Percentiles rank a stretch among this genome's conserved stretches.
These are phyloP conservation scores for Alloplasta piceator DNA, from an alignment of 2,888 invertebrate species.

Conservation along the genomic window DNA sequence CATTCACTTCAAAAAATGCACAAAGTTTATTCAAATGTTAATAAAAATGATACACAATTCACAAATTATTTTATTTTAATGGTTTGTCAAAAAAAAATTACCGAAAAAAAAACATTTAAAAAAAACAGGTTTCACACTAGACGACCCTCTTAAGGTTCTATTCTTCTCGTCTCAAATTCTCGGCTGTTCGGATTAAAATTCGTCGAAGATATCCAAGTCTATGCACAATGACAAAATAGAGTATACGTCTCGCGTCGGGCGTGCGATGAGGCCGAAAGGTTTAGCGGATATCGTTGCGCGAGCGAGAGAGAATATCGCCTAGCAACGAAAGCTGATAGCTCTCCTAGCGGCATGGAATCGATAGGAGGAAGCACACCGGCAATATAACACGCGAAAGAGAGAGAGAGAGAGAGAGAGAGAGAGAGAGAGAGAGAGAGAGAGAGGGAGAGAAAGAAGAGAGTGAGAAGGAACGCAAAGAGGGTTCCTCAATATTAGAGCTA, in stretches of 20 bases:
- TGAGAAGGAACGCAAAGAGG: background rate
- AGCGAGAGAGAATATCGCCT: conserved; percentile 77
- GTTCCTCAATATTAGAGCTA: conserved; percentile 22
- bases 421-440: background rate
- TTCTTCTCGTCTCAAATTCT: no score
- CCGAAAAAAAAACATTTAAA: no score
- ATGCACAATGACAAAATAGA: no score
- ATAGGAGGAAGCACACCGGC: conserved; percentile 69
- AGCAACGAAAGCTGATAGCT: conserved; percentile 81
- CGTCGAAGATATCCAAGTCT: no score
- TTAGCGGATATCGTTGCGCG: conserved; percentile 72
- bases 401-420: background rate
- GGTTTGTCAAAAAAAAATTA: no score
- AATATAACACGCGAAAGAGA: conserved; percentile 18
- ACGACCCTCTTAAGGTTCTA: no score
- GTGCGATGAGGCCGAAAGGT: conserved; percentile 61
- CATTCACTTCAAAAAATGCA: no score
- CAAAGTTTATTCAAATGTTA: no score
- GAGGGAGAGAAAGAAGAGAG: background rate
- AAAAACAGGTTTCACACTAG: no score
- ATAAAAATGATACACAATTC: no score
- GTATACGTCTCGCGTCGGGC: background rate
- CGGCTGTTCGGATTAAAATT: no score
- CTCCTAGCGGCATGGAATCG: conserved; percentile 73
- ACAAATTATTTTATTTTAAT: no score